Base-by-base conservation (phyloP, 2,113 vertebrate genomes). In the Condylura cristata region DNA sequence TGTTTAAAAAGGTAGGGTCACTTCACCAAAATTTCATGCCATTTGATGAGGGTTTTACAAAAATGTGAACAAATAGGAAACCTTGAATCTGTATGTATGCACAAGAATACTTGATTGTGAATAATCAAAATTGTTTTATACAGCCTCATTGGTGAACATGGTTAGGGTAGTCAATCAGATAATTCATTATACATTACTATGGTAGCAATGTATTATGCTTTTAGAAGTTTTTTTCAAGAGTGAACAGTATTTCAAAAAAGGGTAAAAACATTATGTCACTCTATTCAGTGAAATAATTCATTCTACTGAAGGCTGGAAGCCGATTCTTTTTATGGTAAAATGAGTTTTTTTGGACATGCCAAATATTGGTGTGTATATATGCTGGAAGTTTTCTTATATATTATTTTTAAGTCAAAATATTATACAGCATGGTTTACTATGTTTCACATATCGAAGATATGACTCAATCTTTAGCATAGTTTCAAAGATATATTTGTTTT, bases 71-170 rank as follows among this genome's bases (percentile, higher is more conserved):
- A 98, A 98, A 98, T 70, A 97, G 98, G 98, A 98, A 98, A 98
- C 97, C 98, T 98, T 97, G 98, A 98, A 97, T 98, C 97, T 98
- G 13, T 98, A 86, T 96, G 97, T 98, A 98, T 98, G 97, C 98
- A 98, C 96, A 98, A 96, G 93, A 98, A 98, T 98, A 98, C 97
- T 98, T 98, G 98, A 98, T 98, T 98, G 97, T 98, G 98, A 98
- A 98, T 98, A 98, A 97, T 97, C 97, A 93, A 82, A 92, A 90
- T 97, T 97, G 98, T 97, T 98, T 98, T 98, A 97, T 98, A 97
- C 97, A 97, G 94, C 97, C 94, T 98, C 95, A 97, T 97, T 95
- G 95, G 96, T 98, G 96, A 97, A 96, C 97, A 97, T 91, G 92
- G 81, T 97, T 91, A 97, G 96, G 97, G 94, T 96, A 96, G 97